Conservation (phyloP, 1,140 invertebrate species). For the Pissodes strobi region DNA sequence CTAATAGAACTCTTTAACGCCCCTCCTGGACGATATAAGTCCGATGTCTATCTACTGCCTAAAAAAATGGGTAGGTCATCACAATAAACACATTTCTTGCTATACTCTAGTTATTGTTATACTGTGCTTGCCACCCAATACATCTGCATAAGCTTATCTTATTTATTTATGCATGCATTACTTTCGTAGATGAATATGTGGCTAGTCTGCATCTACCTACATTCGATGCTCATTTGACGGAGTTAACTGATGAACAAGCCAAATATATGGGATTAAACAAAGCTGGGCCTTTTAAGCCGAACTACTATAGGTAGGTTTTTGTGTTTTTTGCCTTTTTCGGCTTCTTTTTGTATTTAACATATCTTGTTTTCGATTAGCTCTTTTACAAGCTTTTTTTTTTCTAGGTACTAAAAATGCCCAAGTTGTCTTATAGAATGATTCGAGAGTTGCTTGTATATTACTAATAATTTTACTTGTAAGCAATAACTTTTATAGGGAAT, state of each 20-base stretch:
- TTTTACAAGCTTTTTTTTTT: too few relatives aligned
- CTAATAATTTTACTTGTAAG: too few relatives aligned
- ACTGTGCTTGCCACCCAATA: too few relatives aligned
- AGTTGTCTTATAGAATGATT: too few relatives aligned
- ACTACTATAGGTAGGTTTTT: constrained; percentile 85
- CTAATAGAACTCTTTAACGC: constrained; percentile 97
- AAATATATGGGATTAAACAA: constrained; percentile 98
- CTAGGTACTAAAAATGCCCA: too few relatives aligned
- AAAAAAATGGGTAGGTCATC: constrained; percentile 95
- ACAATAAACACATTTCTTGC: background rate
- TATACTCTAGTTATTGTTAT: too few relatives aligned
- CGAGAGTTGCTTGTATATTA: too few relatives aligned
- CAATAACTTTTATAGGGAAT: too few relatives aligned
- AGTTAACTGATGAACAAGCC: constrained; percentile 94
- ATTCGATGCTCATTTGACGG: constrained; percentile 96
- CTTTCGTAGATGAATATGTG: constrained; percentile 92
- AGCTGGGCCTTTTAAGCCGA: constrained; percentile 97
- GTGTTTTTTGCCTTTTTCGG: background rate
- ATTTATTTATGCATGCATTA: too few relatives aligned
- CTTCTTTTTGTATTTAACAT: too few relatives aligned
- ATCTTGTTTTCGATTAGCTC: too few relatives aligned
- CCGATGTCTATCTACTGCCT: constrained; percentile 94
- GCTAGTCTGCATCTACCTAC: constrained; percentile 93
- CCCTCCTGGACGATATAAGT: constrained; percentile 90
- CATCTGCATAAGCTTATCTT: too few relatives aligned